Percentiles rank a stretch among this genome's conserved stretches.
Evolutionary conservation across 2,797 vertebrate genomes (phyloP).

Genomic region (Cottoperca gobio): DNA sequence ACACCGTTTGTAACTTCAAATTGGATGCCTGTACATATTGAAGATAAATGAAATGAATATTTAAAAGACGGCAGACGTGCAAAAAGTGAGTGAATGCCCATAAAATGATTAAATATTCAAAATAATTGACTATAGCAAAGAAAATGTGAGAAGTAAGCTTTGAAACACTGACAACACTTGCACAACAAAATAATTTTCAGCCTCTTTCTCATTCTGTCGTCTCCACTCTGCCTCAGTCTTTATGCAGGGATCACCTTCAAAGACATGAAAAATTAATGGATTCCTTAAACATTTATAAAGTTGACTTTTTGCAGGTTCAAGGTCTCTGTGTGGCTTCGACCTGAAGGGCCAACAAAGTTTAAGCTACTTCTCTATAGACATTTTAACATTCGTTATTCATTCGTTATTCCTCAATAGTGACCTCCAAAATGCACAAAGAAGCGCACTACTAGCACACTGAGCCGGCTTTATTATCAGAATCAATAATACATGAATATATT

Average conservation of each 20-base stretch:
- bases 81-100: neutral
- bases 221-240: neutral
- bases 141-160: neutral
- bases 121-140: neutral
- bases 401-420: neutral
- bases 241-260: neutral
- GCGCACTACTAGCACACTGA: neutral
- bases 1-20: too few relatives aligned
- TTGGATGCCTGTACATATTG: neutral
- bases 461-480: neutral
- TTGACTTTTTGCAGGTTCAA: conserved; percentile 4
- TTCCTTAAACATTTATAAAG: conserved; percentile 16
- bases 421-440: neutral
- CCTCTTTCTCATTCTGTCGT: neutral
- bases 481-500: neutral
- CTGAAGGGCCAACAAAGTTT: neutral
- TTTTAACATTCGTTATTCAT: neutral
- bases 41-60: neutral
- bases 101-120: neutral
- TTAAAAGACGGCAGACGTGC: neutral
- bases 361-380: neutral
- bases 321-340: neutral
- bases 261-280: neutral
- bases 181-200: neutral
- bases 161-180: neutral